Conservation (phyloP, 1,140 invertebrate species). For the Odontomachus brunneus region DNA sequence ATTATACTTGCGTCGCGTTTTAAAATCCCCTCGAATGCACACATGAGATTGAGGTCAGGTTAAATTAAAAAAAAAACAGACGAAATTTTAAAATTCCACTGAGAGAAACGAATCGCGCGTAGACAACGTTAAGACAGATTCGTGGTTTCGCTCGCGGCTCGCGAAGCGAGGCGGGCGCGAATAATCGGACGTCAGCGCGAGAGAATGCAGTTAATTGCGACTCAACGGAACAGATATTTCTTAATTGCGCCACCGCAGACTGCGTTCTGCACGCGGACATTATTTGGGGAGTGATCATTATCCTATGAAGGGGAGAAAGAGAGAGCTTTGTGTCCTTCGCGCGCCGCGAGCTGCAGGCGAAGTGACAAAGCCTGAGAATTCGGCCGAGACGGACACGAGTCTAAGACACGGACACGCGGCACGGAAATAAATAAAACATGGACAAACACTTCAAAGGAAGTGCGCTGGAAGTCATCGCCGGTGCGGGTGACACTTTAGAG, state of each 20-base stretch:
- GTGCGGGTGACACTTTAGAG: background rate
- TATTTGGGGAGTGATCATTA: background rate
- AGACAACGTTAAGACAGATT: background rate
- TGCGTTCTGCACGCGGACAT: no score
- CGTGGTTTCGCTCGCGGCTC: background rate
- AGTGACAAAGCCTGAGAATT: conserved; percentile 31
- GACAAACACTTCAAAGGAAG: conserved; percentile 37
- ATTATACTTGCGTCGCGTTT: no score
- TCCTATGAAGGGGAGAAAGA: no score
- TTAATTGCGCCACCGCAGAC: background rate
- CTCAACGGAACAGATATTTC: conserved; percentile 8
- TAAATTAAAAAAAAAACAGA: background rate
- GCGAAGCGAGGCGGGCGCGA: no score
- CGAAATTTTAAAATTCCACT: background rate
- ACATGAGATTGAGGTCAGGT: background rate
- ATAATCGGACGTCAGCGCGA: conserved; percentile 8
- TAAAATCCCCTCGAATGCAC: background rate
- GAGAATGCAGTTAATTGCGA: background rate
- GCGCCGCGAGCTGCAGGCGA: background rate
- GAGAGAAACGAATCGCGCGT: background rate
- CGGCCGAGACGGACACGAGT: conserved; percentile 8
- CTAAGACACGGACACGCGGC: background rate
- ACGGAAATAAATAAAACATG: conserved; percentile 51
- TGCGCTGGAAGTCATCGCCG: conserved; percentile 15
- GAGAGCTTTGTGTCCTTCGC: background rate